These are phyloP conservation scores for Gadus macrocephalus DNA, from an alignment of 2,113 vertebrate species.

Conservation along the genomic window DNA sequence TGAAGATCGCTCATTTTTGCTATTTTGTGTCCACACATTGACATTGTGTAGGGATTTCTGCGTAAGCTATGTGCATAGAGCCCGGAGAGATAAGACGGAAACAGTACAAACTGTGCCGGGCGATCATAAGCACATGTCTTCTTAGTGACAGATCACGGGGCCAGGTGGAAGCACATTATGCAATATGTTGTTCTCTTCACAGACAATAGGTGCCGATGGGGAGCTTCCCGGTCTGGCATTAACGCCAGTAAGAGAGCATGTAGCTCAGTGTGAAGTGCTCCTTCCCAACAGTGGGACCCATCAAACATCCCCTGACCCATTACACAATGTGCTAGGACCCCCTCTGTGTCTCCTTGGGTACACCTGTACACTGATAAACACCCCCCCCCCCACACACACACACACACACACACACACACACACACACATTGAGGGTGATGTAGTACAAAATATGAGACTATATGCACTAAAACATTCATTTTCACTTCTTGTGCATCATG, in stretches of 20 bases:
- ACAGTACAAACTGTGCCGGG: neutral
- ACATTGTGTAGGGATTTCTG: too few species aligned
- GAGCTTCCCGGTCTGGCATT: slow-evolving; percentile 7
- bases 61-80: too few species aligned
- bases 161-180: neutral
- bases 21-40: too few species aligned
- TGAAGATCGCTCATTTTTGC: neutral
- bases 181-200: neutral
- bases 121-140: neutral
- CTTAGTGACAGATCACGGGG: slow-evolving; percentile 5
- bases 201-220: slow-evolving; percentile 35
- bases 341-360: neutral
- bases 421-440: neutral
- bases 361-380: neutral
- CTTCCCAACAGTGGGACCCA: slow-evolving; percentile 10
- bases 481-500: too few species aligned
- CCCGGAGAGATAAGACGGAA: neutral
- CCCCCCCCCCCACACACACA: slow-evolving; percentile 16
- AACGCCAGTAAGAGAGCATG: slow-evolving; percentile 9
- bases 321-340: slow-evolving; percentile 16
- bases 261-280: slow-evolving; percentile 13
- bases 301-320: slow-evolving; percentile 2
- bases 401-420: slow-evolving; percentile 22
- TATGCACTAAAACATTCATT: too few species aligned
- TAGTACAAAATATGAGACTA: too few species aligned